Conservation (phyloP, 2,888 invertebrate genomes). For the Andrena fulva region DNA sequence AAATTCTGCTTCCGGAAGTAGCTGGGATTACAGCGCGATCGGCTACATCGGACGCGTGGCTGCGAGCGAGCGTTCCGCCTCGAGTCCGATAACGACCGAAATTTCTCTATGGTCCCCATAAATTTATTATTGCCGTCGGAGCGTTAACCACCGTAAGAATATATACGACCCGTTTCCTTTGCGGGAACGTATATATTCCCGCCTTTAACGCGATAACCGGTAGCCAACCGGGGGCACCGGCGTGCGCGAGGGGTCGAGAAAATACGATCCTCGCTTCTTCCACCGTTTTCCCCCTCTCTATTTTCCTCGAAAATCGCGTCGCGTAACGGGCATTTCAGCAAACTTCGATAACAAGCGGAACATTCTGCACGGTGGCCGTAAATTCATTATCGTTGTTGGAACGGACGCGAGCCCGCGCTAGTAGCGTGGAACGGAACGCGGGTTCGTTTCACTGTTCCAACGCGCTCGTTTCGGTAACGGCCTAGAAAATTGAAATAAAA, state of each 20-base stretch:
- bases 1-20: conserved; percentile 1
- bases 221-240: neutral
- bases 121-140: conserved; percentile 30
- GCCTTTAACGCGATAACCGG: neutral
- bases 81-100: conserved; percentile 38
- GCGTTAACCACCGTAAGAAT: conserved; percentile 23
- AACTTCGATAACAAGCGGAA: conserved; percentile 44
- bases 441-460: conserved; percentile 33
- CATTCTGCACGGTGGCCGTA: conserved; percentile 28
- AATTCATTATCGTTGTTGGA: conserved; percentile 47
- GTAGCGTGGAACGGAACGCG: conserved; percentile 3
- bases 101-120: conserved; percentile 21
- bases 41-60: neutral
- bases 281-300: neutral
- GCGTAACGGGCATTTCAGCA: conserved; percentile 30
- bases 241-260: neutral
- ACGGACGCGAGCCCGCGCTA: conserved; percentile 12
- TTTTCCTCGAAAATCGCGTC: conserved; percentile 26
- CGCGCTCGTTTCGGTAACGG: conserved; percentile 28
- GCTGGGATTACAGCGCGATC: conserved; percentile 2
- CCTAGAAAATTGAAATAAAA: conserved; percentile 47
- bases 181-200: neutral
- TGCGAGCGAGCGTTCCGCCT: neutral
- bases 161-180: conserved; percentile 20
- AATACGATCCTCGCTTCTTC: neutral